These are phyloP conservation scores for Clitarchus hookeri DNA, from an alignment of 2,888 invertebrate genomes.

Conservation along the genomic window DNA sequence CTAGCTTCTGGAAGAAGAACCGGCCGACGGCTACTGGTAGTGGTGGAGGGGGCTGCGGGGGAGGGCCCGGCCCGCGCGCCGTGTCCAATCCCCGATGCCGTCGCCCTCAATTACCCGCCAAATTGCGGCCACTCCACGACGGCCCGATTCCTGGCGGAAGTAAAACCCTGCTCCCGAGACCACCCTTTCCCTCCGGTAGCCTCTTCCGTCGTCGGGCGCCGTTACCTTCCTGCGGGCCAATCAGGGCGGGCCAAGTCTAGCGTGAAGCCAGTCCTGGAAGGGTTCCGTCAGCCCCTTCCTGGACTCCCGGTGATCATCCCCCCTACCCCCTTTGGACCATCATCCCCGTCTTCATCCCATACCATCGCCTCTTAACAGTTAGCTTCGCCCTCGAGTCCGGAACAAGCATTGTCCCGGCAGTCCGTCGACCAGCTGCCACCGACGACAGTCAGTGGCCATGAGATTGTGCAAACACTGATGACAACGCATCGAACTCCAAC, in stretches of 20 bases:
- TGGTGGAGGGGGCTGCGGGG: background rate
- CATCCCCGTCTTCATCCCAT: background rate
- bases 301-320: background rate
- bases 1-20: too few relatives aligned
- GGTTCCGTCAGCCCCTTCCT: background rate
- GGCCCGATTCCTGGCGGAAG: constrained; percentile 3
- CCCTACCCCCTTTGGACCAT: background rate
- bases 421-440: background rate
- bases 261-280: background rate
- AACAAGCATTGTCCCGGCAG: background rate
- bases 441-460: background rate
- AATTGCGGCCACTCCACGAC: constrained; percentile 1
- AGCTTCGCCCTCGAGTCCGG: background rate
- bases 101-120: constrained; percentile 14
- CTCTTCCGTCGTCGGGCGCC: background rate
- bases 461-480: too few relatives aligned
- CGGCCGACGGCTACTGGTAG: background rate
- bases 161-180: background rate
- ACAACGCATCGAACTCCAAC: too few relatives aligned
- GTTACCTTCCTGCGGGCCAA: background rate
- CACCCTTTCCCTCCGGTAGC: background rate
- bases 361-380: too few relatives aligned
- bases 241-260: background rate
- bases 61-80: too few relatives aligned
- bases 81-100: background rate